Evolutionary conservation across 1,140 invertebrate species (phyloP), one percentile per base, ranked within the genome.

Genomic region (Musca domestica): DNA sequence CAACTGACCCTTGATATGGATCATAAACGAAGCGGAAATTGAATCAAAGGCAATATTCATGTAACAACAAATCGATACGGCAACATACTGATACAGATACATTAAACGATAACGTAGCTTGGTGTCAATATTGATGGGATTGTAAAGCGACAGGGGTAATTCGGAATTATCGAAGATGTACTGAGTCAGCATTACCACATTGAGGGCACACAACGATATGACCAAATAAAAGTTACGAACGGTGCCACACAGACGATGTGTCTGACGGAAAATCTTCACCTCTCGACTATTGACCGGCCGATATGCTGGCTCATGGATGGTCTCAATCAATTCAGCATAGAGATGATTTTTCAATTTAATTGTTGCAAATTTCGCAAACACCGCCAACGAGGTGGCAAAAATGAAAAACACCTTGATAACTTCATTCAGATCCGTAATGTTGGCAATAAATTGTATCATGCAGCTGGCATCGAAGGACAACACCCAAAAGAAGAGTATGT

Each of bases 11-110:
- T 71, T 71, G 0, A 74, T 47, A 34, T 76, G 78, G 3, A 80
- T 78, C n/a, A 77, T 74, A 14, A 80, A 49, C 3, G 74, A 75
- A 7, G 72, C 67, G 64, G 73, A 72, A 4, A 80, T 56, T 3
- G 77, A 76, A 54, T 80, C 77, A n/a, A 76, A 75, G 54, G 65
- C 30, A 15, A 80, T 77, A 46, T 80, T 77, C 0, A 72, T 23
- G 19, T 75, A 30, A 23, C 76, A 80, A 30, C 61, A 65, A 1
- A 64, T 0, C 7, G 71, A 63, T 2, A 74, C 14, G 0, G 74
- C 71, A 20, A 75, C 20, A 48, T 67, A 75, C 23, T 76, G 77
- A 51, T 76, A 79, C 0, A 56, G 17, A 48, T 70, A 67, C 30
- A 51, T 51, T 27, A 70, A 14, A n/a, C 52, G 6, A 48, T 52